Evolutionary conservation across 1,140 invertebrate species (phyloP).

Genomic region (Anastrepha obliqua): DNA sequence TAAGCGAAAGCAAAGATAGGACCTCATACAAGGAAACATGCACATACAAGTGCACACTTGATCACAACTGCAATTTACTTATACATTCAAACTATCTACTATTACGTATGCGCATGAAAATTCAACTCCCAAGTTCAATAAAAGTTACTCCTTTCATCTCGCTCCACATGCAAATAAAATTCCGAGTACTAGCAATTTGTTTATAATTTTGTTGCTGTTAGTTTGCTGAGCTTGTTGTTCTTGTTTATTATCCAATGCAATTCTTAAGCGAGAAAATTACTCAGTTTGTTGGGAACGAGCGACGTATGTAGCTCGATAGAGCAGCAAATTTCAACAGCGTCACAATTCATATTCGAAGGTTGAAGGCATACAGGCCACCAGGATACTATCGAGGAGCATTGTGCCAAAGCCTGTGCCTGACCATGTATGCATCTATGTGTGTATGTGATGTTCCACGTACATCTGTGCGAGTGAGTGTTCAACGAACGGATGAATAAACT

Average conservation of each 20-base stretch:
- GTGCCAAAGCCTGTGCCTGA: neutral
- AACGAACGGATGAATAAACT: conserved; percentile 60
- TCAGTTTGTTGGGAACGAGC: conserved; percentile 39
- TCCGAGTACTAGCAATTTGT: conserved; percentile 69
- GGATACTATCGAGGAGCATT: neutral
- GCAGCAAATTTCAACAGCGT: conserved; percentile 36
- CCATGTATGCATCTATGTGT: neutral
- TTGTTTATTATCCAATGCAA: conserved; percentile 54
- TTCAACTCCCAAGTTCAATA: conserved; percentile 71
- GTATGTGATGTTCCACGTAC: neutral
- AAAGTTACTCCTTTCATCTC: conserved; percentile 63
- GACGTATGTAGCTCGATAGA: conserved; percentile 54
- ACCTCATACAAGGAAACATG: neutral
- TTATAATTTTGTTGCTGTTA: conserved; percentile 56
- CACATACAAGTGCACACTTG: neutral
- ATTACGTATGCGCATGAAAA: conserved; percentile 56
- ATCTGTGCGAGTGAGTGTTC: neutral
- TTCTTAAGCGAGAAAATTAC: conserved; percentile 55
- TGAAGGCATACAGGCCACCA: neutral
- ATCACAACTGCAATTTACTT: conserved; percentile 11
- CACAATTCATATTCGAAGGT: neutral
- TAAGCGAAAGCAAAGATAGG: too few relatives aligned
- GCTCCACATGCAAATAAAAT: conserved; percentile 58
- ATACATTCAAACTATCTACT: neutral
- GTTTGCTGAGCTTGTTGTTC: conserved; percentile 45